Evolutionary conservation across 2,888 invertebrate genomes (phyloP).

Genomic region (Melanotus villosus): DNA sequence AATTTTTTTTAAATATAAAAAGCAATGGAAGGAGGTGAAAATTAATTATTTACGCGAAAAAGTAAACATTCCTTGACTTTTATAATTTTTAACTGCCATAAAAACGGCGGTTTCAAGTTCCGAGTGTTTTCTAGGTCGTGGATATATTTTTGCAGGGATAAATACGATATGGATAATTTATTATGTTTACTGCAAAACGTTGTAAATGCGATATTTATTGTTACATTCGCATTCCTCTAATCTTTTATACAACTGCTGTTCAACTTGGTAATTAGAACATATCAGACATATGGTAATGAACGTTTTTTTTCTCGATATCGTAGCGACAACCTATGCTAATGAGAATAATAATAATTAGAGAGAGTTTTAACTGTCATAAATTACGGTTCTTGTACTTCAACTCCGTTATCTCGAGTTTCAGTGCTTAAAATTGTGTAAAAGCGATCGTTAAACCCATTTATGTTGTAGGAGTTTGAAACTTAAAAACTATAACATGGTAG

Average conservation of each 20-base stretch:
- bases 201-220: slow-evolving; percentile 12
- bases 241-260: not conserved
- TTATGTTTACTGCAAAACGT: slow-evolving; percentile 2
- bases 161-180: slow-evolving; percentile 14
- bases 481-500: too few relatives aligned
- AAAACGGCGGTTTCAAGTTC: slow-evolving; percentile 1
- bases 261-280: not conserved
- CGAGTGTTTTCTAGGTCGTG: slow-evolving; percentile 1
- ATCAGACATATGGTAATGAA: too few relatives aligned
- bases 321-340: too few relatives aligned
- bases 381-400: too few relatives aligned
- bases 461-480: too few relatives aligned
- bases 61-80: not conserved
- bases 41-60: not conserved
- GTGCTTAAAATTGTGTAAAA: too few relatives aligned
- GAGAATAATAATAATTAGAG: too few relatives aligned
- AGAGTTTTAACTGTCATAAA: too few relatives aligned
- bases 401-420: too few relatives aligned
- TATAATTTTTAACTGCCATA: not conserved
- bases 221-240: slow-evolving; percentile 13
- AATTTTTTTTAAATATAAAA: not conserved
- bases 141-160: slow-evolving; percentile 5
- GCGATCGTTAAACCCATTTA: too few relatives aligned
- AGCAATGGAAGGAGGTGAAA: not conserved
- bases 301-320: too few relatives aligned